Evolutionary conservation across 2,113 vertebrate genomes (phyloP).

Genomic region (Mormyrus lacerda): DNA sequence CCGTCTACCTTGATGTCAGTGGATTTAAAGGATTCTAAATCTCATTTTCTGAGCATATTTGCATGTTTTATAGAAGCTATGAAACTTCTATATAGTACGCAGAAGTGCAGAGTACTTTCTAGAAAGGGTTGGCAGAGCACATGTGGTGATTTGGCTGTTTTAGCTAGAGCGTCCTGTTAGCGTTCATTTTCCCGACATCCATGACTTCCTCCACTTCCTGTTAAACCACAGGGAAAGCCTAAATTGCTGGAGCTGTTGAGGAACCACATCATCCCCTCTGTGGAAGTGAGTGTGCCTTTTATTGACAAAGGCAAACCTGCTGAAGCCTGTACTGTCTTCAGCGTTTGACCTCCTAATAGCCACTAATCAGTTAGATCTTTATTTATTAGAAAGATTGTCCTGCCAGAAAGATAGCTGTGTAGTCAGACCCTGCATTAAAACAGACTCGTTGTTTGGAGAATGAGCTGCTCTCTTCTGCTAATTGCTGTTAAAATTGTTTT

Average conservation of each 20-base stretch:
- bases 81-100: not conserved
- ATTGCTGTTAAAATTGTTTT: not conserved
- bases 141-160: not conserved
- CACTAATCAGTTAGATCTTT: not conserved
- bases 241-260: conserved; percentile 79
- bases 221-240: conserved; percentile 63
- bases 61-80: not conserved
- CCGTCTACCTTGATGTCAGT: not conserved
- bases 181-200: not conserved
- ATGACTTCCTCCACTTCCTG: not conserved
- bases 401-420: not conserved
- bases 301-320: not conserved
- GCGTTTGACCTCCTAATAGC: not conserved
- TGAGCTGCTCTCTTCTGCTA: not conserved
- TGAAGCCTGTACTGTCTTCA: not conserved
- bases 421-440: not conserved
- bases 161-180: not conserved
- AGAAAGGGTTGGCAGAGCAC: not conserved
- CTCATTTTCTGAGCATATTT: not conserved
- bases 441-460: not conserved
- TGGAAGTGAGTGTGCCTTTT: conserved; percentile 56
- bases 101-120: not conserved
- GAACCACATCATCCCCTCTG: conserved; percentile 69
- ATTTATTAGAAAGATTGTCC: not conserved
- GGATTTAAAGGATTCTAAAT: not conserved